Percentiles rank a stretch among this genome's conserved stretches.
Conservation (phyloP, 2,113 vertebrate species). For the cattle (Bos taurus) region DNA sequence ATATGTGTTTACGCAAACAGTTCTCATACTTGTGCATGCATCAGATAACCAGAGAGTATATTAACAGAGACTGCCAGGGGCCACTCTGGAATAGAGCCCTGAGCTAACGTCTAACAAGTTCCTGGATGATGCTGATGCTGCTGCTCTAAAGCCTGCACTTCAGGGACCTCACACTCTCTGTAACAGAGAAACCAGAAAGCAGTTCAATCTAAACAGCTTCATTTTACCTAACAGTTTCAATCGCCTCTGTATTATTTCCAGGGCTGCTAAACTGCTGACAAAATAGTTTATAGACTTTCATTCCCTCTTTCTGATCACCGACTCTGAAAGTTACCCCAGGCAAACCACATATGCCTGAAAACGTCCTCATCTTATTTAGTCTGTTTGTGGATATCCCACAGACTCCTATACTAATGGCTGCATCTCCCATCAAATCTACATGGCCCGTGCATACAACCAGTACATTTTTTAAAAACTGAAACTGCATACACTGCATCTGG, state of each 20-base stretch:
- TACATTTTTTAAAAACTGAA: not conserved
- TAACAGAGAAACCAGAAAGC: not conserved
- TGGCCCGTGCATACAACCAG: not conserved
- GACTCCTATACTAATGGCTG: not conserved
- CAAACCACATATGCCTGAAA: not conserved
- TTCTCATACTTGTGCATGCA: not conserved
- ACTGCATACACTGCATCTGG: not conserved
- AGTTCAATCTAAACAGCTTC: not conserved
- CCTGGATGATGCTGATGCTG: not conserved
- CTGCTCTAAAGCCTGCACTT: not conserved
- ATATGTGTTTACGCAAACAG: not conserved
- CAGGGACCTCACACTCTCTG: not conserved
- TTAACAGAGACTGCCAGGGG: not conserved
- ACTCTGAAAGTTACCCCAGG: not conserved
- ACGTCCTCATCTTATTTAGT: not conserved
- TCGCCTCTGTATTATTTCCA: not conserved
- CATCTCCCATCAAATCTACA: not conserved
- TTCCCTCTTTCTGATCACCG: not conserved
- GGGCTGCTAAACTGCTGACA: not conserved
- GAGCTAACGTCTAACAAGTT: not conserved
- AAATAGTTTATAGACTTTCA: not conserved
- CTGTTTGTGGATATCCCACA: not conserved
- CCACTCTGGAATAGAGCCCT: not conserved
- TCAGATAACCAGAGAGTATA: not conserved
- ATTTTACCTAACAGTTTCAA: not conserved